A percentile compares a stretch with the other conserved stretches of the same genome.
Conservation (phyloP, 2,113 vertebrate species). For the Salvator merianae region DNA sequence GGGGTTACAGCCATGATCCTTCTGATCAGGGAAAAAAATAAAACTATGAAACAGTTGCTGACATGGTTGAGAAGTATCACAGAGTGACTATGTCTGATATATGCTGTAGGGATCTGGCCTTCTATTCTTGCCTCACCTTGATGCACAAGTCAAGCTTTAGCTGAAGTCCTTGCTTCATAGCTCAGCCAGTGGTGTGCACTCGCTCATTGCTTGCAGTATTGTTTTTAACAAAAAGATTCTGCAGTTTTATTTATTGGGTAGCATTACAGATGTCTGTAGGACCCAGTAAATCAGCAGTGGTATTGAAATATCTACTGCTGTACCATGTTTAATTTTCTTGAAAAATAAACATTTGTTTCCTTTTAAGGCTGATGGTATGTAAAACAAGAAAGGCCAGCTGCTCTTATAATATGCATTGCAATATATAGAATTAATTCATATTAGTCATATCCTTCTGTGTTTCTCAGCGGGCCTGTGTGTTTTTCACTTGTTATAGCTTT, state of each 20-base stretch:
- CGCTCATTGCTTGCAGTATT: background rate
- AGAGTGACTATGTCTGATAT: background rate
- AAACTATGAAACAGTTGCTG: background rate
- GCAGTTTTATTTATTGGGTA: background rate
- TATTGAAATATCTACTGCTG: background rate
- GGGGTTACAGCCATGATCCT: no score
- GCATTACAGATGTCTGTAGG: background rate
- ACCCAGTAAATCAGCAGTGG: background rate
- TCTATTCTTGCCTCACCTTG: background rate
- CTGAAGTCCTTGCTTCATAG: background rate
- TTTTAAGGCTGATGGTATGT: background rate
- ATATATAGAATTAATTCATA: background rate
- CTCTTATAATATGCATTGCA: background rate
- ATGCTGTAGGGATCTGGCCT: background rate
- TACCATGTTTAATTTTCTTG: background rate
- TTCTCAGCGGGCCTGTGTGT: slow-evolving; percentile 11
- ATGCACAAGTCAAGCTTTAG: background rate
- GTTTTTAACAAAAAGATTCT: background rate
- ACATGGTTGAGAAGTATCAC: background rate
- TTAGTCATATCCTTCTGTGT: background rate
- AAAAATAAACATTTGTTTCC: background rate
- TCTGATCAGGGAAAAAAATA: background rate
- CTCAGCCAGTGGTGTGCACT: background rate
- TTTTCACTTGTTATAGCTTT: slow-evolving; percentile 30
- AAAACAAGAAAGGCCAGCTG: background rate